phyloP scores from a whole-genome alignment of 2,113 vertebrate species.

The Synchiropus splendidus region DNA sequence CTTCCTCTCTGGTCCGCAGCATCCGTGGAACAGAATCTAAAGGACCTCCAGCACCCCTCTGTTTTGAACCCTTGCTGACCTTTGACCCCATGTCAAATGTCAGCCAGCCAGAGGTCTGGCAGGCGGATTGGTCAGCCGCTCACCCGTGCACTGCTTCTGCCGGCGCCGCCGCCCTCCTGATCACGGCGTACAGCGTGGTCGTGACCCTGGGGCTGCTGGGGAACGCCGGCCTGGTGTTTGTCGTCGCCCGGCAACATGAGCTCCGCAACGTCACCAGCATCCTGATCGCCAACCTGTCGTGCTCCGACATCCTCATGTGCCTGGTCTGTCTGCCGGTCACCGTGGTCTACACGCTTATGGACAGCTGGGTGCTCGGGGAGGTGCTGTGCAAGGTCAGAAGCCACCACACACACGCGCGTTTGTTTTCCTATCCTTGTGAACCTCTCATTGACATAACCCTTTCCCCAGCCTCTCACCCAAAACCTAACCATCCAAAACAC shows the following conservation, averaged over 20 bases:
- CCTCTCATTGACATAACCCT: too few relatives aligned
- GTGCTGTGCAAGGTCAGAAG: conserved; percentile 75
- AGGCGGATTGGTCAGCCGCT: too few relatives aligned
- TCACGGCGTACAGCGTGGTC: conserved; percentile 77
- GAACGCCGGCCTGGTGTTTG: conserved; percentile 81
- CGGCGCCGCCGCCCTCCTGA: conserved; percentile 74
- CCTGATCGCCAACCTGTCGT: conserved; percentile 85
- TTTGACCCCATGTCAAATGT: too few relatives aligned
- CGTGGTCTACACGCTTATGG: conserved; percentile 83
- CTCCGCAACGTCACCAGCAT: conserved; percentile 85
- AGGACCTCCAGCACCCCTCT: too few relatives aligned
- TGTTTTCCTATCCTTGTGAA: too few relatives aligned
- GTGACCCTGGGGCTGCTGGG: conserved; percentile 81
- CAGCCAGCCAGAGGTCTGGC: too few relatives aligned
- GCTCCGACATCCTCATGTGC: conserved; percentile 86
- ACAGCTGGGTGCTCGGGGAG: conserved; percentile 88
- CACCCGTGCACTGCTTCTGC: conserved; percentile 65
- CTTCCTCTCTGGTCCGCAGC: too few relatives aligned
- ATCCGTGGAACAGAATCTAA: too few relatives aligned
- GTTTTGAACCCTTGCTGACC: too few relatives aligned
- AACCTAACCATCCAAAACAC: too few relatives aligned
- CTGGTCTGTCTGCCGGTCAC: conserved; percentile 83
- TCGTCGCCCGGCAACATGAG: conserved; percentile 80
- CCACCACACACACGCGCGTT: too few relatives aligned
- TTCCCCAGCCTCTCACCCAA: too few relatives aligned